Conservation (phyloP, 1,140 invertebrate genomes). For the Apis florea region DNA sequence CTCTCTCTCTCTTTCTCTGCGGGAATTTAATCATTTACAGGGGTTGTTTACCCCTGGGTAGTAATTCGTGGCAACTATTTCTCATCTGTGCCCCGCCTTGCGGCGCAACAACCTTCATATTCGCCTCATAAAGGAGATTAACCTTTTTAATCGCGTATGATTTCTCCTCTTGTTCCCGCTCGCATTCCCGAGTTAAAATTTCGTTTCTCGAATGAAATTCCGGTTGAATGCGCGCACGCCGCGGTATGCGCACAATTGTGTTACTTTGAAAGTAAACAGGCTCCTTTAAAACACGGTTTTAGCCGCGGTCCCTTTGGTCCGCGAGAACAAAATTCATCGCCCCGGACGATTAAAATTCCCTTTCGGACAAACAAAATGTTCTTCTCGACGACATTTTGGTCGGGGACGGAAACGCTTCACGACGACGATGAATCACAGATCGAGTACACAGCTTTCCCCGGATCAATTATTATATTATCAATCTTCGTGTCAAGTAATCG, state of each 20-base stretch:
- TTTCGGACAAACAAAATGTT: background rate
- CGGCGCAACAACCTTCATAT: background rate
- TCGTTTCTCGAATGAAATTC: conserved; percentile 1
- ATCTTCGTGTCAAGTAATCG: too few species aligned
- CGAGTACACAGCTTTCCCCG: too few species aligned
- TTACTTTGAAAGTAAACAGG: conserved; percentile 28
- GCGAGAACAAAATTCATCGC: background rate
- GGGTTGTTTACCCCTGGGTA: background rate
- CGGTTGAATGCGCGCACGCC: background rate
- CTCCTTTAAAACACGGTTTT: background rate
- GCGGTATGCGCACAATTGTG: background rate
- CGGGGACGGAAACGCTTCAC: too few species aligned
- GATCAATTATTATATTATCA: too few species aligned
- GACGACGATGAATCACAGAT: background rate
- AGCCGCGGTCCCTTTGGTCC: background rate
- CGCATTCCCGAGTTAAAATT: background rate
- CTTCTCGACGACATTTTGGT: too few species aligned
- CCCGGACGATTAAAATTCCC: conserved; percentile 14
- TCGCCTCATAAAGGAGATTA: background rate
- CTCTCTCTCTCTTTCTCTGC: background rate
- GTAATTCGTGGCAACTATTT: background rate
- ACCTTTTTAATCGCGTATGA: background rate
- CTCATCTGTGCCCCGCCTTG: background rate
- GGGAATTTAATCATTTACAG: background rate
- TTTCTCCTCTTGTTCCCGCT: too few species aligned